Evolutionary conservation across 2,888 invertebrate species (phyloP).

Genomic region (Trichogramma evanescens): DNA sequence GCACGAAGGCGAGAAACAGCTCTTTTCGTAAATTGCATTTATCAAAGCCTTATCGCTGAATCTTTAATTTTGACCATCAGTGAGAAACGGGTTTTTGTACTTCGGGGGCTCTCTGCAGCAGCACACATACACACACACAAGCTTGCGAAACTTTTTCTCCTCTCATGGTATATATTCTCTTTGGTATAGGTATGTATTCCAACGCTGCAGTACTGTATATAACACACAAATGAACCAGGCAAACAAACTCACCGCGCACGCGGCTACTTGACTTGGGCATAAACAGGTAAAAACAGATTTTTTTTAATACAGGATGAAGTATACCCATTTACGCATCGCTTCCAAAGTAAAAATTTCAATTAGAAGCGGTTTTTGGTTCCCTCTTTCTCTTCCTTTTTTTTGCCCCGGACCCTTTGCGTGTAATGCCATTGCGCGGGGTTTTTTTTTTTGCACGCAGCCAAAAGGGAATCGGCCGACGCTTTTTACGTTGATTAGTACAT

Average conservation of each 20-base stretch:
- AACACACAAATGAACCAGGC: too few relatives aligned
- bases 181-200: too few relatives aligned
- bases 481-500: constrained; percentile 12
- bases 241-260: not conserved
- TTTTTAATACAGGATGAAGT: constrained; percentile 3
- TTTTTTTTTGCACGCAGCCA: too few relatives aligned
- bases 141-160: too few relatives aligned
- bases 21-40: not conserved
- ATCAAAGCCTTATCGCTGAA: constrained; percentile 9
- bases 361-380: not conserved
- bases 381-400: too few relatives aligned
- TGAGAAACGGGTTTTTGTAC: not conserved
- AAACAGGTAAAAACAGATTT: not conserved
- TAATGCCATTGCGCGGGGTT: too few relatives aligned
- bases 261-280: not conserved
- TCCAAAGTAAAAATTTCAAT: not conserved
- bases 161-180: too few relatives aligned
- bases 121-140: too few relatives aligned
- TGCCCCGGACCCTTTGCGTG: too few relatives aligned
- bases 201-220: too few relatives aligned
- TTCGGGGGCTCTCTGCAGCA: too few relatives aligned
- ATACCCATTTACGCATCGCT: not conserved
- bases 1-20: too few relatives aligned
- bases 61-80: constrained; percentile 4
- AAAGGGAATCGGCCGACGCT: not conserved